Evolutionary conservation across 1,140 invertebrate species (phyloP), one percentile per base, ranked within the genome.

Genomic region (Drosophila saltans): DNA sequence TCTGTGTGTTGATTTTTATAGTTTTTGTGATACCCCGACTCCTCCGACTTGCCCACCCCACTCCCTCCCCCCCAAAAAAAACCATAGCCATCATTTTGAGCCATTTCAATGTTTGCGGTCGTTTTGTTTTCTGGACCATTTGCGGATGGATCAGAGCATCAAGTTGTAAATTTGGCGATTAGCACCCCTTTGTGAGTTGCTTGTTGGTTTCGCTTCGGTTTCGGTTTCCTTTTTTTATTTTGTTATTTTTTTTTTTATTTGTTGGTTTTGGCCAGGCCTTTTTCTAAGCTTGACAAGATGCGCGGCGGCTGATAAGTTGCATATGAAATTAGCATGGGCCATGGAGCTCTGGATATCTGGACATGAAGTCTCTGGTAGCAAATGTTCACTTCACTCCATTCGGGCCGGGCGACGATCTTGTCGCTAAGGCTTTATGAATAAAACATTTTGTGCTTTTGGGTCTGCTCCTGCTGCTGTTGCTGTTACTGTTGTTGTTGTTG

Each of bases 161-260:
- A 83, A 89, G 90, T 91, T 91, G 89, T 91, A 91, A 91, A 91
- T 91, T 91, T 89, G 80, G 80, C 90, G 89, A 91, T 91, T 91
- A 91, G 90, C 90, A 91, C 89, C 89, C 89, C 77, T 91, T 86
- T 81, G 74, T 74, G 78, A 69, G 76, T 80, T 83, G 81, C 55
- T 69, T 59, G 65, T 72, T 65, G 69, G 64, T 58, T 66, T 71
- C 56, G 71, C 43, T 67, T 41, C 40, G 40, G 70, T 64, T 64
- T 43, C 61, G 58, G 39, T 52, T 52, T 52, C 45, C 21, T 52
- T 52, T 52, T 16, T 24, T 52, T 52, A 10, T 48, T 21, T 8
- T n/a, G n/a, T n/a, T n/a, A n/a, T 52, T 24, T 52, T 24, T 68
- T 52, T 56, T 68, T 60, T 65, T 55, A 45, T 66, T 70, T 5